Percentiles rank a stretch among this genome's conserved stretches.
Conservation (phyloP, 1,140 invertebrate genomes). For the Trinorchestia longiramus region DNA sequence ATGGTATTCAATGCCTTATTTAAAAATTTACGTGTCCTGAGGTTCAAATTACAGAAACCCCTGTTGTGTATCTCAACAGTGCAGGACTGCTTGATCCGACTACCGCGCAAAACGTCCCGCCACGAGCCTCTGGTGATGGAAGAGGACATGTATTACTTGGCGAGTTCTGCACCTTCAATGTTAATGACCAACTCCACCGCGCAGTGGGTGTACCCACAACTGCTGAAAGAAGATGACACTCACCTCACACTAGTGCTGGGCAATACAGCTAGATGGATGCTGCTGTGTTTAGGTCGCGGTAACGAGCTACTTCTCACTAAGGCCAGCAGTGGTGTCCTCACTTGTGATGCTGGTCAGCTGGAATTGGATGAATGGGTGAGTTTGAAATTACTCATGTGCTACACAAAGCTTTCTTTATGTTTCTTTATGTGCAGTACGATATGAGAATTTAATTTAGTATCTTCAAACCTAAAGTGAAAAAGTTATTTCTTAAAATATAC, state of each 20-base stretch:
- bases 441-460: no score
- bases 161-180: not conserved
- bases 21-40: no score
- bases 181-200: not conserved
- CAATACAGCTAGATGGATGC: not conserved
- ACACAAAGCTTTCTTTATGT: no score
- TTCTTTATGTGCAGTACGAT: no score
- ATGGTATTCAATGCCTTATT: no score
- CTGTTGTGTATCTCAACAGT: not conserved
- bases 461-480: no score
- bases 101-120: not conserved
- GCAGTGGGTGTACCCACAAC: not conserved
- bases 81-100: not conserved
- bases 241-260: not conserved
- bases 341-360: not conserved
- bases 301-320: slow-evolving; percentile 14
- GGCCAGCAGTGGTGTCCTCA: not conserved
- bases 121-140: slow-evolving; percentile 3
- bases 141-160: not conserved
- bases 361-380: slow-evolving; percentile 15
- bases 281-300: not conserved
- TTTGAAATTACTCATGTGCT: not conserved
- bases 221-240: not conserved
- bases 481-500: no score
- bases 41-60: no score